Evolutionary conservation across 2,113 vertebrate species (phyloP).

Genomic region (Chlorodrepanis virens): DNA sequence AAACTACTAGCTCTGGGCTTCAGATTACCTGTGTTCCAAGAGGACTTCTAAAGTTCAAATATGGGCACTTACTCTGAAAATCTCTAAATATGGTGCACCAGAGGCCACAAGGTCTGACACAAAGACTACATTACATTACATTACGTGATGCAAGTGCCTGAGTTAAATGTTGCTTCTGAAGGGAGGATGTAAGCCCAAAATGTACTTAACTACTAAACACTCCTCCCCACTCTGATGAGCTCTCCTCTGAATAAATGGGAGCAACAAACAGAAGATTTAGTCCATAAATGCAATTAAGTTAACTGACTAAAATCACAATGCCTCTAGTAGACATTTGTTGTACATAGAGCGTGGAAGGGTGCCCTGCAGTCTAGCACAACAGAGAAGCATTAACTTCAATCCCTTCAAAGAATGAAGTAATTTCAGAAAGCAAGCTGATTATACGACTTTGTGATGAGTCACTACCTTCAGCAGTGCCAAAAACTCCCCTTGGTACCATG

Average conservation of each 20-base stretch:
- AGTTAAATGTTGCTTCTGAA: background rate
- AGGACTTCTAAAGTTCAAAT: background rate
- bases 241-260: background rate
- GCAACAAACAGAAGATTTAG: background rate
- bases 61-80: background rate
- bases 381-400: background rate
- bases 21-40: background rate
- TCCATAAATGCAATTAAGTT: background rate
- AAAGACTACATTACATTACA: background rate
- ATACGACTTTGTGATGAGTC: background rate
- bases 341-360: background rate
- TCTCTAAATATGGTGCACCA: background rate
- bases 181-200: background rate
- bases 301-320: background rate
- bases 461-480: background rate
- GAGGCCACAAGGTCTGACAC: fast-evolving
- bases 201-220: background rate
- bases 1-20: background rate
- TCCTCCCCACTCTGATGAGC: background rate
- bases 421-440: background rate
- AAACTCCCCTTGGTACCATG: background rate
- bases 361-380: background rate
- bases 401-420: background rate
- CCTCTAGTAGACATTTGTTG: background rate
- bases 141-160: background rate